Evolutionary conservation across 2,113 vertebrate species (phyloP).

Genomic region (Corvus moneduloides): DNA sequence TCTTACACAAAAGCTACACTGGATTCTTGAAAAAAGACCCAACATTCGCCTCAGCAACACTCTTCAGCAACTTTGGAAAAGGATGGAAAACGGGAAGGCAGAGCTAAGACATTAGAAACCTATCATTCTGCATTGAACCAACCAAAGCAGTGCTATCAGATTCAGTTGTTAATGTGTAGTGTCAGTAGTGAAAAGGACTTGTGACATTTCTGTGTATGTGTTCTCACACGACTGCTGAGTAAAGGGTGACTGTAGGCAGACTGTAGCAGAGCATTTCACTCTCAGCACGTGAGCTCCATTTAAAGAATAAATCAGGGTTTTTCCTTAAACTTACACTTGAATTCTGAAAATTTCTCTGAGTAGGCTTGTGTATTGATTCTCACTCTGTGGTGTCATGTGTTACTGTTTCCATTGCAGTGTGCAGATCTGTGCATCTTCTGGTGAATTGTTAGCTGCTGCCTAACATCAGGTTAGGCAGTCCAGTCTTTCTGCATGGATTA

Average conservation of each 20-base stretch:
- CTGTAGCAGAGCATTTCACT: slow-evolving; percentile 15
- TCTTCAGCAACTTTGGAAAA: slow-evolving; percentile 29
- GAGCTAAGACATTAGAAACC: slow-evolving; percentile 39
- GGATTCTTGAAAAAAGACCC: slow-evolving; percentile 57
- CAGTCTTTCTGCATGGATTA: slow-evolving; percentile 42
- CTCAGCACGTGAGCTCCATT: background rate
- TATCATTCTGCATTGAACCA: slow-evolving; percentile 45
- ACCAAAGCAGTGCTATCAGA: slow-evolving; percentile 58
- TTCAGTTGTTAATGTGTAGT: slow-evolving; percentile 42
- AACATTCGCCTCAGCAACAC: slow-evolving; percentile 21
- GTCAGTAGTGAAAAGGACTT: slow-evolving; percentile 13
- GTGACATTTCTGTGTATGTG: background rate
- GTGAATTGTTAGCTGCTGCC: background rate
- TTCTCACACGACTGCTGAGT: slow-evolving; percentile 22
- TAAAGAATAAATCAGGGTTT: slow-evolving; percentile 1
- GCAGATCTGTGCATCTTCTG: background rate
- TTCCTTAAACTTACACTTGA: slow-evolving; percentile 56
- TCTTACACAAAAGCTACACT: slow-evolving; percentile 28
- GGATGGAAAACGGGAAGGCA: slow-evolving; percentile 38
- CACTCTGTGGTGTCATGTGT: slow-evolving; percentile 13
- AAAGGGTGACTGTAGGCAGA: background rate
- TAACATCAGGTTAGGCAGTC: background rate
- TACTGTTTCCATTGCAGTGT: slow-evolving; percentile 14
- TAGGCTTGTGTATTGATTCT: slow-evolving; percentile 39
- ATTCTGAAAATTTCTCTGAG: slow-evolving; percentile 35